These are phyloP conservation scores for Leucoraja ocellata DNA, from an alignment of 2,797 vertebrate genomes.

Conservation along the genomic window DNA sequence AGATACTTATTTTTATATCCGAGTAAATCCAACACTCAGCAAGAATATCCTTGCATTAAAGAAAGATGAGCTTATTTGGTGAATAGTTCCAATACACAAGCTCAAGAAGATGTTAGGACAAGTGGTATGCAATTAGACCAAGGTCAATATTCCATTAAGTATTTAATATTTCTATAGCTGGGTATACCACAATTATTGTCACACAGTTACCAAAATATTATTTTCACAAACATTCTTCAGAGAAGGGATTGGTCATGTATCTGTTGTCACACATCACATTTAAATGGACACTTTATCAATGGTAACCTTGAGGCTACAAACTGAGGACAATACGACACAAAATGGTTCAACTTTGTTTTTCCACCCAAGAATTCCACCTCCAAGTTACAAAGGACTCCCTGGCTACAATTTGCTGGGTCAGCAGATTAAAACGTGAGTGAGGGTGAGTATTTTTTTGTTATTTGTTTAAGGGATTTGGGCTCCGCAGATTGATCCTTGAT, in stretches of 20 bases:
- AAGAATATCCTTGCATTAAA: neutral
- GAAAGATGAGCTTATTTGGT: neutral
- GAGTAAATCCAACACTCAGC: neutral
- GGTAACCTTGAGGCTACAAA: too few relatives aligned
- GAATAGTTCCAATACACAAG: neutral
- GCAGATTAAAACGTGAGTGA: conserved; percentile 33
- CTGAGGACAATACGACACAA: neutral
- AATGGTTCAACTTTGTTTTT: neutral
- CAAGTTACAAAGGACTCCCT: neutral
- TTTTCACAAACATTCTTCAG: neutral
- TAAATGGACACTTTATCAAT: neutral
- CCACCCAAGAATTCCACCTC: neutral
- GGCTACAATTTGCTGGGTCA: conserved; percentile 21
- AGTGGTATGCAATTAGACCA: neutral
- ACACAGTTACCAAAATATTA: neutral
- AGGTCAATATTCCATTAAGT: neutral
- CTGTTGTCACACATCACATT: neutral
- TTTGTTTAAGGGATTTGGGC: too few relatives aligned
- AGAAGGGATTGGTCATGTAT: neutral
- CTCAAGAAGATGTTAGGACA: neutral
- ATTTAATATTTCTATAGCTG: neutral
- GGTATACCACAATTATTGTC: neutral
- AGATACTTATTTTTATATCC: neutral
- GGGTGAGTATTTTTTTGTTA: conserved; percentile 28
- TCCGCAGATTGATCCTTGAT: too few relatives aligned